Percentiles rank a stretch among this genome's conserved stretches.
Conservation (phyloP, 2,888 invertebrate genomes). For the Mamestra brassicae region DNA sequence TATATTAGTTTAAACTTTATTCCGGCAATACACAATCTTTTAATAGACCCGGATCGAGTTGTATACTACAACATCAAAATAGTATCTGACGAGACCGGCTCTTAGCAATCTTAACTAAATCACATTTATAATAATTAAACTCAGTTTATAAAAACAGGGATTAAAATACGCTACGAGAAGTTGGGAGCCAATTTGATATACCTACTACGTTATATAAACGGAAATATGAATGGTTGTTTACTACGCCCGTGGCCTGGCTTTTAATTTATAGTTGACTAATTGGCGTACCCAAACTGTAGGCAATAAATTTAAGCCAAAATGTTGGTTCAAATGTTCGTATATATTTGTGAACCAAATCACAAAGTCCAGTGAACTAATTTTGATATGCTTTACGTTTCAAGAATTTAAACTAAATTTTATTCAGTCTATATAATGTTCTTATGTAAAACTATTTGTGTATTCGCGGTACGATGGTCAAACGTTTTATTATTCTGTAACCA, state of each 20-base stretch:
- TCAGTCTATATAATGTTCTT: constrained; percentile 21
- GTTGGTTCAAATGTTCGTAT: constrained; percentile 29
- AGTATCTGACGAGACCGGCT: background rate
- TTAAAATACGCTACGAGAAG: constrained; percentile 54
- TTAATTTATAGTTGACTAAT: constrained; percentile 62
- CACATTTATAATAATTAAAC: constrained; percentile 47
- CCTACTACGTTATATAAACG: constrained; percentile 55
- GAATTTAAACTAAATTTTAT: constrained; percentile 51
- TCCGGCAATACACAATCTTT: constrained; percentile 16
- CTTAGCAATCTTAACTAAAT: constrained; percentile 39
- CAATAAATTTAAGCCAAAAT: constrained; percentile 59
- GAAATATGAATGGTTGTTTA: constrained; percentile 46
- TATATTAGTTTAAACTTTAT: constrained; percentile 28
- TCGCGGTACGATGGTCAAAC: constrained; percentile 30
- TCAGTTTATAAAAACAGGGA: constrained; percentile 59
- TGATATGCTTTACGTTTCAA: constrained; percentile 40
- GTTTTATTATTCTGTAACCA: constrained; percentile 43
- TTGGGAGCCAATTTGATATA: constrained; percentile 61
- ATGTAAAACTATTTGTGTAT: constrained; percentile 53
- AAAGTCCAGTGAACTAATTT: constrained; percentile 48
- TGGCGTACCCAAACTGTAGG: constrained; percentile 42
- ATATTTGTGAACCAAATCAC: constrained; percentile 46
- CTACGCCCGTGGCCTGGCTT: constrained; percentile 14
- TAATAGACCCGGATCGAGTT: constrained; percentile 35
- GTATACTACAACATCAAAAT: constrained; percentile 30